These are phyloP conservation scores for Agonopterix heracliana DNA, from an alignment of 2,888 invertebrate species.

Conservation along the genomic window DNA sequence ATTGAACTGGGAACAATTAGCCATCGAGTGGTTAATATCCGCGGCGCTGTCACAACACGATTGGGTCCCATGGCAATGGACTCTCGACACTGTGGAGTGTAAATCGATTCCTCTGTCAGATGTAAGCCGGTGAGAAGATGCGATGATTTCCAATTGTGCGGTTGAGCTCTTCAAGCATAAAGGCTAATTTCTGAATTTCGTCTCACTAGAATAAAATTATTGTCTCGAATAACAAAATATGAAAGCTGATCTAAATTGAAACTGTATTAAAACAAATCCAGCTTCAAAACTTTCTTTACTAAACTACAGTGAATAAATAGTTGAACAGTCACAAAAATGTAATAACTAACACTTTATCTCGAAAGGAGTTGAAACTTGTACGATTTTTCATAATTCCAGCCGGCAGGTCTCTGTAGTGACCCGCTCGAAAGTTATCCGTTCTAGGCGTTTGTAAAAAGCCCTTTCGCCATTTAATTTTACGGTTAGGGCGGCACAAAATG, in stretches of 20 bases:
- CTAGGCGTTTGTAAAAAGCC: conserved; percentile 31
- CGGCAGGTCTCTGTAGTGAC: conserved; percentile 5
- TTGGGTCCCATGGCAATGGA: conserved; percentile 49
- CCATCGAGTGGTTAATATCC: conserved; percentile 70
- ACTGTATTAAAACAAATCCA: too few relatives aligned
- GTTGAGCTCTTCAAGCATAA: conserved; percentile 9
- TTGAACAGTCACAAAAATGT: conserved; percentile 22
- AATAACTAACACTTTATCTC: conserved; percentile 48
- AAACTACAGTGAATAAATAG: neutral
- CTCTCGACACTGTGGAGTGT: conserved; percentile 54
- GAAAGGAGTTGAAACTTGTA: conserved; percentile 41
- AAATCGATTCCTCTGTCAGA: conserved; percentile 49
- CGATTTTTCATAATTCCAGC: conserved; percentile 53
- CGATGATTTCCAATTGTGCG: conserved; percentile 7
- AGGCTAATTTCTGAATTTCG: too few relatives aligned
- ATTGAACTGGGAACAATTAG: conserved; percentile 73
- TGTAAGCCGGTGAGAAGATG: conserved; percentile 22
- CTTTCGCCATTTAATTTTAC: conserved; percentile 59
- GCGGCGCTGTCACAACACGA: conserved; percentile 57
- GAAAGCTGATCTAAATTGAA: too few relatives aligned
- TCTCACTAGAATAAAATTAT: too few relatives aligned
- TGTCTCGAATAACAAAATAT: too few relatives aligned
- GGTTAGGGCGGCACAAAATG: conserved; percentile 48
- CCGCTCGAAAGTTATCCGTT: conserved; percentile 29
- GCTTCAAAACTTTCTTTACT: too few relatives aligned